Evolutionary conservation across 2,888 invertebrate species (phyloP).

Genomic region (Biston betularia): DNA sequence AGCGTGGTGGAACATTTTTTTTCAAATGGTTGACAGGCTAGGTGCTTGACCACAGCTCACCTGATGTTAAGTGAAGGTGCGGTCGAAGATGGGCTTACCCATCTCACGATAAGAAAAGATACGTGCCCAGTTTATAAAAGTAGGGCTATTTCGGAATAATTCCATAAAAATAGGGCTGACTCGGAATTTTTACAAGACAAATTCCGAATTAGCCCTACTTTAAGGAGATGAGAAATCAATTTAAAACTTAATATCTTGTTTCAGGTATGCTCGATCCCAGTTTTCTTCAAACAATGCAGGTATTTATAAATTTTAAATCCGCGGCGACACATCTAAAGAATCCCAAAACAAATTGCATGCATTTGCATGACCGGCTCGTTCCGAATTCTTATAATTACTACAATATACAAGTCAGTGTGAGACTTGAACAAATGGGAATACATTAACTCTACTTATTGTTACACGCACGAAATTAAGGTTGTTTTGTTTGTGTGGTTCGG

Average conservation of each 20-base stretch:
- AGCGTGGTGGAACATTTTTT: no score
- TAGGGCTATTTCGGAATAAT: no score
- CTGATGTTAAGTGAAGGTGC: no score
- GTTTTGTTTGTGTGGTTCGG: not conserved
- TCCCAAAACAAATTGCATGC: constrained; percentile 23
- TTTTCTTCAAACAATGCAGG: not conserved
- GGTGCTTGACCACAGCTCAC: no score
- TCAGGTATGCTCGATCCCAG: constrained; percentile 44
- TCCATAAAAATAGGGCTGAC: no score
- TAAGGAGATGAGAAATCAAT: no score
- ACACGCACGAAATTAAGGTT: constrained; percentile 5
- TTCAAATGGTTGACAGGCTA: no score
- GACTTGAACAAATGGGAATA: constrained; percentile 18
- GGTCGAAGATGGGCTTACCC: no score
- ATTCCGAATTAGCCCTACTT: no score
- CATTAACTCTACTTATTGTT: constrained; percentile 15
- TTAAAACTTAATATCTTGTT: constrained; percentile 40
- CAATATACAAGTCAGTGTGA: constrained; percentile 29
- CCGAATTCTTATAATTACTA: constrained; percentile 27
- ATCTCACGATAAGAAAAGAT: no score
- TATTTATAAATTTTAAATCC: constrained; percentile 4
- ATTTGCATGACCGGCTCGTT: constrained; percentile 12
- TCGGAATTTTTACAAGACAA: no score
- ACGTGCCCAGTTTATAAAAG: no score
- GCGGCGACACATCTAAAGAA: constrained; percentile 1